These are phyloP conservation scores for Babyrousa celebensis DNA, from an alignment of 2,797 vertebrate genomes.

Conservation along the genomic window DNA sequence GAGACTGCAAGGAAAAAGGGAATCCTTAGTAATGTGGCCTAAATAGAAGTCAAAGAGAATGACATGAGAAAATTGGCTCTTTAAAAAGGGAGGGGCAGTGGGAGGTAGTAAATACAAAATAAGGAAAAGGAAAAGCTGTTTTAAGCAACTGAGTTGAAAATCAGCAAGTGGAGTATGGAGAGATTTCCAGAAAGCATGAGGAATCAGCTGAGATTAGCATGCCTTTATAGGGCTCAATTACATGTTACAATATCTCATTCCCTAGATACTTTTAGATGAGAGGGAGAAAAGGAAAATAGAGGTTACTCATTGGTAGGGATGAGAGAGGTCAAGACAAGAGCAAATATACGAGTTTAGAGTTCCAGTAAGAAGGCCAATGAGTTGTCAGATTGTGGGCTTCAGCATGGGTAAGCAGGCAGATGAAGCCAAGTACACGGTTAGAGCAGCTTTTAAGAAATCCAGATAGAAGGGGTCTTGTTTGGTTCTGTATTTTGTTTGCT, in stretches of 20 bases:
- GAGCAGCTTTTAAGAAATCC: background rate
- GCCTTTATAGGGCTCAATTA: background rate
- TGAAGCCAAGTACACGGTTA: background rate
- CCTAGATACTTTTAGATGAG: background rate
- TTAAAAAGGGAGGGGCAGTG: background rate
- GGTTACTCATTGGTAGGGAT: background rate
- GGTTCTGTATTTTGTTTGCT: background rate
- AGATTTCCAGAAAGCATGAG: constrained; percentile 9
- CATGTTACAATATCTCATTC: background rate
- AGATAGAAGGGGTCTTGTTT: background rate
- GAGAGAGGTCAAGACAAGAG: constrained; percentile 3
- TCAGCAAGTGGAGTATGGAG: background rate
- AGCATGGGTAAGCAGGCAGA: background rate
- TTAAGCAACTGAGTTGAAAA: background rate
- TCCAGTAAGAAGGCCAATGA: background rate
- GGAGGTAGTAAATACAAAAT: background rate
- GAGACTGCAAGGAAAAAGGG: background rate
- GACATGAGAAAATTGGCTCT: background rate
- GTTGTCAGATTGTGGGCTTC: background rate
- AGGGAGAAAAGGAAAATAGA: background rate
- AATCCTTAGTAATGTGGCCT: background rate
- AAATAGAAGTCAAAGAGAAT: constrained; percentile 2
- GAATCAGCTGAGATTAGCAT: background rate
- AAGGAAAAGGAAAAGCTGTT: background rate
- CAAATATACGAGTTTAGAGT: background rate